Conservation (phyloP, 2,113 vertebrate species). For the Cyanocitta stelleri region DNA sequence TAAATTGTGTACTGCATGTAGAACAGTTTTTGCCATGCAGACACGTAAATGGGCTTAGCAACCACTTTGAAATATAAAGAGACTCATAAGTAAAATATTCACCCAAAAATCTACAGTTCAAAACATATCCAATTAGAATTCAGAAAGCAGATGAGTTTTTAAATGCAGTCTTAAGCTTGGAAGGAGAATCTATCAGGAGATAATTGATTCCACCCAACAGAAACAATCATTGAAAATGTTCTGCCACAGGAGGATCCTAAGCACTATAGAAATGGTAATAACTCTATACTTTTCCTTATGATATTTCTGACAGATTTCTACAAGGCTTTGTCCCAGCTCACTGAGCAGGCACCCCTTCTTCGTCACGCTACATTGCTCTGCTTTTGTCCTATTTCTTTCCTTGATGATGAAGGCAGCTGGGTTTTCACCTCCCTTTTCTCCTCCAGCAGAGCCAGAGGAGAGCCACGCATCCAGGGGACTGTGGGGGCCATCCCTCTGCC, state of each 20-base stretch:
- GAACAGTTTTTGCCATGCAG: slow-evolving; percentile 13
- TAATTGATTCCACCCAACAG: slow-evolving; percentile 72
- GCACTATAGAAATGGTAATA: slow-evolving; percentile 57
- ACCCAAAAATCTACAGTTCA: slow-evolving; percentile 51
- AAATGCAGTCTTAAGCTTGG: slow-evolving; percentile 71
- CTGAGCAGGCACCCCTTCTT: slow-evolving; percentile 1
- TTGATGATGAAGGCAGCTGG: neutral
- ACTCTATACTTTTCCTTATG: slow-evolving; percentile 24
- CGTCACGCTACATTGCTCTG: neutral
- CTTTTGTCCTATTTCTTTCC: slow-evolving; percentile 22
- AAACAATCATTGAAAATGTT: slow-evolving; percentile 68
- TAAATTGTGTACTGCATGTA: slow-evolving; percentile 13
- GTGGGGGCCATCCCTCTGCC: neutral
- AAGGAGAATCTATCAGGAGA: slow-evolving; percentile 70
- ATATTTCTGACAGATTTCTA: slow-evolving; percentile 47
- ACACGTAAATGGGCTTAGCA: slow-evolving; percentile 34
- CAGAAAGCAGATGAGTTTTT: slow-evolving; percentile 69
- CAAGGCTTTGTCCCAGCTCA: slow-evolving; percentile 7
- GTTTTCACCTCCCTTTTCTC: neutral
- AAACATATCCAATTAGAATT: slow-evolving; percentile 65
- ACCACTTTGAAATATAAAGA: slow-evolving; percentile 56
- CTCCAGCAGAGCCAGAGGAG: neutral
- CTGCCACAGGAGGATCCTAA: slow-evolving; percentile 48
- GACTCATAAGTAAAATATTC: slow-evolving; percentile 68
- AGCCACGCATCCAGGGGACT: neutral